These are phyloP conservation scores for Epirrhoe tristata DNA, from an alignment of 2,888 invertebrate species.

Conservation along the genomic window DNA sequence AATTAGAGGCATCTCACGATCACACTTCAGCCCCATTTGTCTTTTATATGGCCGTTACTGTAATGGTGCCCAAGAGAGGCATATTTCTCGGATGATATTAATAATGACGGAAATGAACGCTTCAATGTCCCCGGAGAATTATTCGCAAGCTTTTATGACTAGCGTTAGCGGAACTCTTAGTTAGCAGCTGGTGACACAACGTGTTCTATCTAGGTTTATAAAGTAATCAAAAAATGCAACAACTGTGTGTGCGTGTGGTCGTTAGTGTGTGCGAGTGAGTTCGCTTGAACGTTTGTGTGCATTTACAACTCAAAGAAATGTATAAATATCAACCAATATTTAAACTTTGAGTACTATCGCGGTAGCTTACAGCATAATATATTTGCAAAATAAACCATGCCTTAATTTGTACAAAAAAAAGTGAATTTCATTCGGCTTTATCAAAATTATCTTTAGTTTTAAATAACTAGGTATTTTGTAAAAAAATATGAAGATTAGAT, in stretches of 20 bases:
- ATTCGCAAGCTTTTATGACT: conserved; percentile 49
- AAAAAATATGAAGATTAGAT: too few species aligned
- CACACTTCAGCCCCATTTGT: conserved; percentile 66
- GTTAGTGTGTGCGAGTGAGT: neutral
- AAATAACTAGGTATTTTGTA: too few species aligned
- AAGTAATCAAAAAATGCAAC: neutral
- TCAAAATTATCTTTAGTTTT: too few species aligned
- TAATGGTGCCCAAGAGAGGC: conserved; percentile 62
- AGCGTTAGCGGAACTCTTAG: conserved; percentile 27
- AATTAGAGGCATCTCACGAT: conserved; percentile 59
- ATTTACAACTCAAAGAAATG: too few species aligned
- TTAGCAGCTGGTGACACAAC: conserved; percentile 17
- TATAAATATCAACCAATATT: too few species aligned
- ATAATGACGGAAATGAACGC: conserved; percentile 62
- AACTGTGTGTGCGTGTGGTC: neutral
- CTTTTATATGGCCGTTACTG: conserved; percentile 68
- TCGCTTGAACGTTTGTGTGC: neutral
- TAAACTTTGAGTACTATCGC: too few species aligned
- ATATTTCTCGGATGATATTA: conserved; percentile 65
- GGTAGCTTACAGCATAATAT: too few species aligned
- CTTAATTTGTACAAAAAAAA: too few species aligned
- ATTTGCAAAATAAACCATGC: too few species aligned
- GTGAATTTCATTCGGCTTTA: too few species aligned
- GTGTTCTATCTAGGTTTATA: conserved; percentile 7
- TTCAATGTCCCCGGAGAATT: conserved; percentile 54